These are phyloP conservation scores for Bos indicus DNA, from an alignment of 2,113 vertebrate genomes.

Conservation along the genomic window DNA sequence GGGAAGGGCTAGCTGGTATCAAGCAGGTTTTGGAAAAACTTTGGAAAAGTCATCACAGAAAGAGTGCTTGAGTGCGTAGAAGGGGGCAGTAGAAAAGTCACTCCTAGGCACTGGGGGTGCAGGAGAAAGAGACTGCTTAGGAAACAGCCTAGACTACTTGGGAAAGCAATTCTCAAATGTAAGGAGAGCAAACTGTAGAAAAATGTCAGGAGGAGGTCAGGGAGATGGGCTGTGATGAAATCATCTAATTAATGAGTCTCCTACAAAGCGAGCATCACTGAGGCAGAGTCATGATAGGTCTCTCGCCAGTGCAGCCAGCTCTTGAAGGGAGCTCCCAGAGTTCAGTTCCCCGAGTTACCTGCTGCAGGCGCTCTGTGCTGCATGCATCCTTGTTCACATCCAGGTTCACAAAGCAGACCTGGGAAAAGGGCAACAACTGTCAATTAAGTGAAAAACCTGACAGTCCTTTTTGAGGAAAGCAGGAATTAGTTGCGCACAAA, in stretches of 20 bases:
- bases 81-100: background rate
- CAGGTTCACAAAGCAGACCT: constrained; percentile 97
- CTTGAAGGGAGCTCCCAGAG: accelerated
- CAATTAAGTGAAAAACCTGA: background rate
- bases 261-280: background rate
- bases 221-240: background rate
- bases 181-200: background rate
- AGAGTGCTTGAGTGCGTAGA: background rate
- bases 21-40: background rate
- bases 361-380: constrained; percentile 80
- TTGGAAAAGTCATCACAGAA: background rate
- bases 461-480: background rate
- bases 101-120: background rate
- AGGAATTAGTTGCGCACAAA: background rate
- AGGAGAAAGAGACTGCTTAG: accelerated
- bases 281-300: background rate
- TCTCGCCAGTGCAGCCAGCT: accelerated
- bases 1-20: background rate
- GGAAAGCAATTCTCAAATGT: background rate
- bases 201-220: background rate
- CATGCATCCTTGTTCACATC: constrained; percentile 83
- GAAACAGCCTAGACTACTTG: background rate
- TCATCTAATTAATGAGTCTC: background rate
- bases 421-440: background rate
- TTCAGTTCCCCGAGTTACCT: constrained; percentile 75